These are phyloP conservation scores for Pseudorhombus dupliciocellatus DNA, from an alignment of 2,113 vertebrate genomes.

Conservation along the genomic window DNA sequence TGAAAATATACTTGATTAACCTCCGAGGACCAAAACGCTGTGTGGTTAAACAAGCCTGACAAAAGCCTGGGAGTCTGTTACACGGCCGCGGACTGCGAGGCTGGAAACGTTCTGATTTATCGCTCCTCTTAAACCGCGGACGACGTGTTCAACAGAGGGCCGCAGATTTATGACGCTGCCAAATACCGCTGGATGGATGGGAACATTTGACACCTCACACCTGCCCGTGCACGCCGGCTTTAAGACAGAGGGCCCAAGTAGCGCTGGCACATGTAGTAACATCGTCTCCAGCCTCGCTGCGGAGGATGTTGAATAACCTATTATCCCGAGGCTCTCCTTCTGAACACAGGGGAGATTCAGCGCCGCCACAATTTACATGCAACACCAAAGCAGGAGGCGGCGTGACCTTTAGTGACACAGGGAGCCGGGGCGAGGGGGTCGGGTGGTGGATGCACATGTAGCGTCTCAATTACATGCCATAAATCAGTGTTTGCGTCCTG, in stretches of 20 bases:
- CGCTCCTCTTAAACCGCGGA: conserved; percentile 6
- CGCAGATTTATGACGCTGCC: conserved; percentile 56
- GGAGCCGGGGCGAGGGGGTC: not conserved
- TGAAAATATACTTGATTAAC: conserved; percentile 23
- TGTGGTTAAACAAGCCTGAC: conserved; percentile 2
- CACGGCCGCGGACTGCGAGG: not conserved
- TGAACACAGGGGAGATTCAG: not conserved
- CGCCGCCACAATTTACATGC: not conserved
- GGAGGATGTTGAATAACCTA: not conserved
- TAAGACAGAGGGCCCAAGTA: conserved; percentile 3
- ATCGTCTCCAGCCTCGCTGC: conserved; percentile 3
- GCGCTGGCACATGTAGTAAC: conserved; percentile 12
- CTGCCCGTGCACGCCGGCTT: conserved; percentile 36
- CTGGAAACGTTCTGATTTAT: conserved; percentile 53
- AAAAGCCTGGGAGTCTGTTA: conserved; percentile 20
- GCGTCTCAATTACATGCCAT: not conserved
- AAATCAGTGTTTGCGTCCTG: not conserved
- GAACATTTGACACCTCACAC: conserved; percentile 59
- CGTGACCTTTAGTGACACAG: not conserved
- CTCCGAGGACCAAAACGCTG: conserved; percentile 29
- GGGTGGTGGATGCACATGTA: not conserved
- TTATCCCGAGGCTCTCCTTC: not conserved
- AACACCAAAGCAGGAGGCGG: not conserved
- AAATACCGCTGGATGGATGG: conserved; percentile 39
- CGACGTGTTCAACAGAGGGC: conserved; percentile 50